Conservation (phyloP, 2,113 vertebrate species). For the Siniperca chuatsi region DNA sequence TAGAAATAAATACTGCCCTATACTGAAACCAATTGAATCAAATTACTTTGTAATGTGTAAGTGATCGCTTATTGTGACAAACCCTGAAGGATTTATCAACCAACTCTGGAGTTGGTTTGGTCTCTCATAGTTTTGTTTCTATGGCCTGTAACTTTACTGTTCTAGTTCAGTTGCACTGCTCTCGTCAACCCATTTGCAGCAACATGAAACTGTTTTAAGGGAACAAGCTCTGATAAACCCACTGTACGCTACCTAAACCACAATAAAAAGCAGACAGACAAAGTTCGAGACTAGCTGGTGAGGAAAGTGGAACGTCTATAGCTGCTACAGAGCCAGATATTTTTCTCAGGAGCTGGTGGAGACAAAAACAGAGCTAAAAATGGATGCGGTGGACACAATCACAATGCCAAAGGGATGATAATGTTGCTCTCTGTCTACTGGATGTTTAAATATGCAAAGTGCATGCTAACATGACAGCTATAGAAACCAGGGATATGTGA, state of each 20-base stretch:
- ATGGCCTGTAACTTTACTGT: neutral
- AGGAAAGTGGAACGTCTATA: neutral
- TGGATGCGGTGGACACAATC: too few relatives aligned
- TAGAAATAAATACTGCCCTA: neutral
- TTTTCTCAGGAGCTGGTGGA: too few relatives aligned
- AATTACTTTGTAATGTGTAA: neutral
- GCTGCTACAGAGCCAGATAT: neutral
- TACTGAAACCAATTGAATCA: neutral
- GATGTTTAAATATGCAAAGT: neutral
- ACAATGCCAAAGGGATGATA: neutral
- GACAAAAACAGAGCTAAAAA: too few relatives aligned
- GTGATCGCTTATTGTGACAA: neutral
- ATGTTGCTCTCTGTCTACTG: neutral
- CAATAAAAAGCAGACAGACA: neutral
- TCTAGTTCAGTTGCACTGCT: neutral
- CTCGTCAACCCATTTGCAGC: neutral
- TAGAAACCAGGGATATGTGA: neutral
- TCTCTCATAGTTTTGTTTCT: neutral
- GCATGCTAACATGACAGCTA: neutral
- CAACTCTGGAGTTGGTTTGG: too few relatives aligned
- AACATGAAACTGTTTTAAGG: neutral
- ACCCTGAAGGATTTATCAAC: neutral
- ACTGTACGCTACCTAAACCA: neutral
- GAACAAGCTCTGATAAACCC: neutral
- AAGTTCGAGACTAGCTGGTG: neutral